Evolutionary conservation across 30 jellyfish, hydroid and myxozoan species (phyloP), one percentile per base, ranked within the genome.

Genomic region (Catostylus mosaicus): DNA sequence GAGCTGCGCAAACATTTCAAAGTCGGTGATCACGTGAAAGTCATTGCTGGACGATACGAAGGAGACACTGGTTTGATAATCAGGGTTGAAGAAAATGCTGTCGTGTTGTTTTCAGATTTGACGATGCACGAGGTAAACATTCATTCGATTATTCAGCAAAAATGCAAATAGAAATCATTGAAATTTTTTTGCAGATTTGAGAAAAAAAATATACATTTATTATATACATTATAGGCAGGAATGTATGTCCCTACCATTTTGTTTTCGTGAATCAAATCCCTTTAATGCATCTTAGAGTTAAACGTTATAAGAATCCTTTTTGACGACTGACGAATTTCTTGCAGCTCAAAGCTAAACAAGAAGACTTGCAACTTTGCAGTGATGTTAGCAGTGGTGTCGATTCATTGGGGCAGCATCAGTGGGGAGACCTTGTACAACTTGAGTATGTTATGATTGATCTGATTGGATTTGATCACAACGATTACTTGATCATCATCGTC

Each of bases 21-120:
- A 77, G 97, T 89, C 62, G 99, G 99, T 72, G 99, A 95, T 70
- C 99, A 88, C 54, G 97, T 89, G 31, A 89, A 88, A 81, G 99
- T 95, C 20, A 83, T 95, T 32, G 82, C 88, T 20, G 99, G 99
- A 22, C 47, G 79, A 34, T 89, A 81, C 75, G 96, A 95, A 73
- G 98, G 98, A 24, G 98, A 95, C 66, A 89, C 99, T 34, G 99
- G 99, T 33, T 37, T 95, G 77, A 90, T 95, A 50, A 96, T 95
- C 52, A 83, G 99, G 7, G 99, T 95, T 24, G 89, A 85, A 35
- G 96, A 85, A 22, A 85, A 85, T 71, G 90, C 85, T 6, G 94
- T 65, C 35, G 96, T 89, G 50, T 87, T 95, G 1, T 89, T 95
- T 52, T 89, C 99, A 2, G 97, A 89, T 67, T 84, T 88, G 31